phyloP scores from a whole-genome alignment of 1,140 invertebrate genomes.

The Eriosoma lanigerum region DNA sequence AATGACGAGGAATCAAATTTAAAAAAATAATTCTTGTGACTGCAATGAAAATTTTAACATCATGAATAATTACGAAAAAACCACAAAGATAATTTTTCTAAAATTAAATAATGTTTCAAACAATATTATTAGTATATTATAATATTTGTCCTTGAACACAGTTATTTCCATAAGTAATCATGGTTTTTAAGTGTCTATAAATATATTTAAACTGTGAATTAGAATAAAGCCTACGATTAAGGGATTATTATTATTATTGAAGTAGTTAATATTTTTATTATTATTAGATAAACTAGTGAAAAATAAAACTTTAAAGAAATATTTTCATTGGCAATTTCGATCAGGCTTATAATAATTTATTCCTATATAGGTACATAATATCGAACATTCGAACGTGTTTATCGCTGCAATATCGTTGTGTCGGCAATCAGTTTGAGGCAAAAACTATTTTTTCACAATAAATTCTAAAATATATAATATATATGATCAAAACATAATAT shows the following conservation, averaged over 20 bases:
- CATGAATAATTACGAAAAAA: not conserved
- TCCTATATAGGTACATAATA: too few species aligned
- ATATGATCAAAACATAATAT: not conserved
- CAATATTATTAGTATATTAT: not conserved
- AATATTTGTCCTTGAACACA: not conserved
- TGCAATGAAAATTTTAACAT: not conserved
- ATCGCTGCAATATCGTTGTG: not conserved
- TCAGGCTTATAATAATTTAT: too few species aligned
- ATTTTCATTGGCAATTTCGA: too few species aligned
- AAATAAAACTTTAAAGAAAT: too few species aligned
- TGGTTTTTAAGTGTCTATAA: too few species aligned
- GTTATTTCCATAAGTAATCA: not conserved
- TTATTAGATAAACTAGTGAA: too few species aligned
- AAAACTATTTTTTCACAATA: conserved; percentile 19
- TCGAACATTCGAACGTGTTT: conserved; percentile 20
- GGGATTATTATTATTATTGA: too few species aligned
- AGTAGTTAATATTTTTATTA: too few species aligned
- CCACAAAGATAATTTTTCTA: not conserved
- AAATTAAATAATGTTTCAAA: not conserved
- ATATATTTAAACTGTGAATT: not conserved
- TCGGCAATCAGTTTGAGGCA: not conserved
- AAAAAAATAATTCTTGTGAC: not conserved
- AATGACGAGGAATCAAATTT: not conserved
- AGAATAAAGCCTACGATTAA: too few species aligned
- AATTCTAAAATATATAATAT: conserved; percentile 25